These are phyloP conservation scores for Gephyroberyx darwinii DNA, from an alignment of 2,797 vertebrate genomes.

Conservation along the genomic window DNA sequence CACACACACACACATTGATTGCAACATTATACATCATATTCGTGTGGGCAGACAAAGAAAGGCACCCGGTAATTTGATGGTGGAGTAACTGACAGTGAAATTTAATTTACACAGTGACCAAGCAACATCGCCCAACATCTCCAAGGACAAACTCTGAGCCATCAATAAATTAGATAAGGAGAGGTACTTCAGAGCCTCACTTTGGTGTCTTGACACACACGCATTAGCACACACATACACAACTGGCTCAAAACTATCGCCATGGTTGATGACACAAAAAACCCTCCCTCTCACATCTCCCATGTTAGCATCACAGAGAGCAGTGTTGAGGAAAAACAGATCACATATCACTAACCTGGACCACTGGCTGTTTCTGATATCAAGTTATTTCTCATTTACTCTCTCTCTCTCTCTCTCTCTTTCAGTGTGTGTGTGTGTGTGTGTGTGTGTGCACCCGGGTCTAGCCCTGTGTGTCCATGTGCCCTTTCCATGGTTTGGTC, in stretches of 20 bases:
- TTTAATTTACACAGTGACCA: constrained; percentile 66
- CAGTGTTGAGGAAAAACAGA: too few species aligned
- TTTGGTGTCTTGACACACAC: constrained; percentile 33
- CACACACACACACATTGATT: constrained; percentile 19
- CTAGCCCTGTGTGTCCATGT: neutral
- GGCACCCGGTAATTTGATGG: constrained; percentile 59
- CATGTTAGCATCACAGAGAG: too few species aligned
- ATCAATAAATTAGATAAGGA: constrained; percentile 67
- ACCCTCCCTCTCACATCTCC: neutral
- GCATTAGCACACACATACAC: neutral
- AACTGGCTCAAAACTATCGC: constrained; percentile 4
- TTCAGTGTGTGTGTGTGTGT: neutral
- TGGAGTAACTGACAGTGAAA: constrained; percentile 58
- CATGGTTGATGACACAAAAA: constrained; percentile 15
- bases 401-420: neutral
- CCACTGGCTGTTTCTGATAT: constrained; percentile 7
- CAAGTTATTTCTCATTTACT: neutral
- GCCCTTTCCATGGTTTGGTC: neutral
- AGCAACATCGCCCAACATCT: constrained; percentile 44
- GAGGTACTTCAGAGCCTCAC: constrained; percentile 30
- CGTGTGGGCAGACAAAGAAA: constrained; percentile 40
- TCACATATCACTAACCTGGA: constrained; percentile 11
- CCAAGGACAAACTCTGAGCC: constrained; percentile 71
- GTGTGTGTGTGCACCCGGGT: neutral
- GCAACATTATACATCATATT: constrained; percentile 18